Conservation (phyloP, 1,140 invertebrate species). For the Mycetomoellerius zeteki region DNA sequence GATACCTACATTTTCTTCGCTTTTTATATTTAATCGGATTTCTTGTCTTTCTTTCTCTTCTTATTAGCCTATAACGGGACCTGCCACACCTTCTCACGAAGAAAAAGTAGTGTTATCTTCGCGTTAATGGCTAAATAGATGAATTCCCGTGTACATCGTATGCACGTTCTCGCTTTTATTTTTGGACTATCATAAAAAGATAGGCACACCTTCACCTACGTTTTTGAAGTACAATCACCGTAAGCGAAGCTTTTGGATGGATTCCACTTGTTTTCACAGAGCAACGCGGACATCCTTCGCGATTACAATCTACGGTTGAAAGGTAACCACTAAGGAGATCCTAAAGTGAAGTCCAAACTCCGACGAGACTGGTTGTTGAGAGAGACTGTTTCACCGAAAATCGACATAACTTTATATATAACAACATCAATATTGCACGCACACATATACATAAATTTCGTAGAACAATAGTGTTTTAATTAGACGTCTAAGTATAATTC, state of each 20-base stretch:
- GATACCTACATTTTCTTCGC: slow-evolving; percentile 1
- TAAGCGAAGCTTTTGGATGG: slow-evolving; percentile 86
- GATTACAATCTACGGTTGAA: not conserved
- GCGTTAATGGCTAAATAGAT: slow-evolving; percentile 24
- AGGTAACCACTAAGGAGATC: not conserved
- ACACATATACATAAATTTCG: too few relatives aligned
- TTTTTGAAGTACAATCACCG: slow-evolving; percentile 85
- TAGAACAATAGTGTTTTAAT: too few relatives aligned
- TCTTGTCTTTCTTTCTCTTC: slow-evolving; percentile 49
- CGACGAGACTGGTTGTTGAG: too few relatives aligned
- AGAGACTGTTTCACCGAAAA: too few relatives aligned
- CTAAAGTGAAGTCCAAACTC: too few relatives aligned
- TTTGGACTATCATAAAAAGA: slow-evolving; percentile 75
- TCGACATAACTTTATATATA: too few relatives aligned
- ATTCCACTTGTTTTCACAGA: slow-evolving; percentile 78
- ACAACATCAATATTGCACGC: too few relatives aligned
- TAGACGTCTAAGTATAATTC: too few relatives aligned
- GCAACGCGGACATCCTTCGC: slow-evolving; percentile 55
- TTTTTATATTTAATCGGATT: slow-evolving; percentile 56
- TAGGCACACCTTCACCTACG: slow-evolving; percentile 82
- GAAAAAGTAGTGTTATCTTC: slow-evolving; percentile 44
- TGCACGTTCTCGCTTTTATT: slow-evolving; percentile 18
- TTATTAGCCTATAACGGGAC: slow-evolving; percentile 56
- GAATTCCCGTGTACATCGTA: not conserved
- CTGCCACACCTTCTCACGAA: slow-evolving; percentile 46